Evolutionary conservation across 2,888 invertebrate species (phyloP), one percentile per base, ranked within the genome.

Genomic region (Apodemia duryi): DNA sequence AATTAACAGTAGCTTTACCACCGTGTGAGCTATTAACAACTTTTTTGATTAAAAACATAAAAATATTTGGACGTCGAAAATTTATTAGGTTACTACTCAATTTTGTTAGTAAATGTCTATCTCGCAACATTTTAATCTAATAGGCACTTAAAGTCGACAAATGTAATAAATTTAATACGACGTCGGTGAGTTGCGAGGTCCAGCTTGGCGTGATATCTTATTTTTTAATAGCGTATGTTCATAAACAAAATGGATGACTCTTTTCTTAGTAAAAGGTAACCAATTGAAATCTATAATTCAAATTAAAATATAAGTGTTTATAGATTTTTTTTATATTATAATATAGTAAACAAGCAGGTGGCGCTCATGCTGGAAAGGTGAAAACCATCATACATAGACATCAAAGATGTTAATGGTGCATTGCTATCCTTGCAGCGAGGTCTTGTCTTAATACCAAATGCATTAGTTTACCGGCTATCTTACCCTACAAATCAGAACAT

Each of bases 81-180:
- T 57, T 57, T 57, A 57, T 57, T 57, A 11, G 57, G 57, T 13
- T 32, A 54, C 29, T 54, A 28, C 54, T 54, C 28, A 28, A 54
- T 54, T 32, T 29, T 54, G 54, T 54, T 54, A 29, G 54, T 32
- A 11, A 54, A 29, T 29, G 54, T 9, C 54, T 54, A 13, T 46
- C 29, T 54, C 1, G 54, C 54, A 54, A 54, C 54, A 54, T 54
- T 54, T 54, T 54, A 54, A 54, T 54, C 54, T 54, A 54, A 54
- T 54, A 29, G 54, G 32, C 29, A 54, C 54, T 54, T 54, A 54
- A 54, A 54, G 54, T 54, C 54, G 54, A 54, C 54, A 54, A 54
- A 29, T 32, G 54, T 54, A 54, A 54, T 54, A 54, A 54, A 54
- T 54, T 54, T 54, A 28, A 54, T 54, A 54, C 28, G 54, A 32